A percentile compares a stretch with the other conserved stretches of the same genome.
These are phyloP conservation scores for Lepidothrix coronata DNA, from an alignment of 2,113 vertebrate genomes.

Conservation along the genomic window DNA sequence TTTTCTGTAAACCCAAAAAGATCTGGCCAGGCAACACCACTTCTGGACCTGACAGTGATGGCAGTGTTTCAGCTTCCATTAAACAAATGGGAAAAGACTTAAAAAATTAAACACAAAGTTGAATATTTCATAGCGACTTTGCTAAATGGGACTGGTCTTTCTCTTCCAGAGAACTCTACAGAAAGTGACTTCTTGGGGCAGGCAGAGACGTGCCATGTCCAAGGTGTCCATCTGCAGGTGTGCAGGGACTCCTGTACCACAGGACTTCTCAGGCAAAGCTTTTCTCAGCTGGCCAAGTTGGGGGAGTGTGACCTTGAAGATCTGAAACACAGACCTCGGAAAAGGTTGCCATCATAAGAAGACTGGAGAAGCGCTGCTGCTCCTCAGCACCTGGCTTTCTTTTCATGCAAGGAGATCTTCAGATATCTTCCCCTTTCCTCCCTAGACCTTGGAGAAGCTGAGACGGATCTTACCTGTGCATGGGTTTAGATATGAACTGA, in stretches of 20 bases:
- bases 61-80: conserved; percentile 67
- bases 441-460: neutral
- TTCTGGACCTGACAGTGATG: conserved; percentile 41
- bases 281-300: neutral
- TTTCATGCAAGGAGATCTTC: neutral
- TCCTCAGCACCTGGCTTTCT: neutral
- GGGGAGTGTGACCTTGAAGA: neutral
- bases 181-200: conserved; percentile 45
- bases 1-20: conserved; percentile 57
- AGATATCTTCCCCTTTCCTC: neutral
- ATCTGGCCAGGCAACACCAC: neutral
- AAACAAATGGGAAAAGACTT: conserved; percentile 68
- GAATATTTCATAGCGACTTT: conserved; percentile 66
- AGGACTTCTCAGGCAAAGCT: neutral
- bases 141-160: neutral
- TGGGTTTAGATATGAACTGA: neutral
- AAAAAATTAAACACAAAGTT: conserved; percentile 70
- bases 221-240: neutral
- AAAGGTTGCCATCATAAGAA: neutral
- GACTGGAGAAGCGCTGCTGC: neutral
- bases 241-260: neutral
- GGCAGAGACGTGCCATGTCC: fast-evolving
- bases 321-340: neutral
- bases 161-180: neutral
- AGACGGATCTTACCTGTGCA: neutral